Percentiles rank a stretch among this genome's conserved stretches.
Evolutionary conservation across 2,797 vertebrate genomes (phyloP).

Genomic region (Halcyon badia): DNA sequence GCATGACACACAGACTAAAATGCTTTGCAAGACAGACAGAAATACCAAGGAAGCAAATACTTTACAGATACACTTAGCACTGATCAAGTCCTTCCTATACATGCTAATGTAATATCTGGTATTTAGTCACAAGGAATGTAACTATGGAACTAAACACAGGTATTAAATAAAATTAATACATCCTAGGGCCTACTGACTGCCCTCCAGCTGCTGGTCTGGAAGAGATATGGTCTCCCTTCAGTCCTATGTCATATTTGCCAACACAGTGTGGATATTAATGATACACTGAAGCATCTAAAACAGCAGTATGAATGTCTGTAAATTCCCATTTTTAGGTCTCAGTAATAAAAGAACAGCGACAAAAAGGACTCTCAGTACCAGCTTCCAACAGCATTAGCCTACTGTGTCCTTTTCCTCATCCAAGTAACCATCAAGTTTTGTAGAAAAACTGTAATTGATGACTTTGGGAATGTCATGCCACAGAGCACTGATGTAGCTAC

Average conservation of each 20-base stretch:
- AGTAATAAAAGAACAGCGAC: background rate
- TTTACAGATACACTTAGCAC: background rate
- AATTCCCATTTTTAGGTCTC: background rate
- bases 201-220: background rate
- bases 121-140: background rate
- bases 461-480: background rate
- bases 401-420: background rate
- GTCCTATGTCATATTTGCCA: background rate
- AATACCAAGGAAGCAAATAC: background rate
- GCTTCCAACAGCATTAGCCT: background rate
- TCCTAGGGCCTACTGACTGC: background rate
- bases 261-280: background rate
- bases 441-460: background rate
- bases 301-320: background rate
- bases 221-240: background rate
- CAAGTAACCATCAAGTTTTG: background rate
- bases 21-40: background rate
- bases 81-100: background rate
- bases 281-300: background rate
- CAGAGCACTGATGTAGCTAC: background rate
- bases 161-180: background rate
- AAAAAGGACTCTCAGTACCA: background rate
- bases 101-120: background rate
- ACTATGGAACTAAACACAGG: background rate
- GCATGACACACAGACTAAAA: background rate